Conservation (phyloP, 1,140 invertebrate genomes). For the Zaprionus camerounensis region DNA sequence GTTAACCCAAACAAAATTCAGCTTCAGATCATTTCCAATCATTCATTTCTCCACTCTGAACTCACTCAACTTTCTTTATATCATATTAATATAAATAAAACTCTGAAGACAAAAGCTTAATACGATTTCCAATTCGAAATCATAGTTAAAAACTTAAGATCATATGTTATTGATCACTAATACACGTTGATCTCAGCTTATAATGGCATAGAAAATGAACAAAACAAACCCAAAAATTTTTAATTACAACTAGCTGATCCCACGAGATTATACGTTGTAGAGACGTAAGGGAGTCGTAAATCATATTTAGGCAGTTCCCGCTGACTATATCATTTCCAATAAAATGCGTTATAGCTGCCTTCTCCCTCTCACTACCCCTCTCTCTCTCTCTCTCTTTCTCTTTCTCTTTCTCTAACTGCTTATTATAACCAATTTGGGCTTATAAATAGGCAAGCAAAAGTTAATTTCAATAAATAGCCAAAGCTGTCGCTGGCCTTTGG, state of each 20-base stretch:
- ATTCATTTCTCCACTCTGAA: background rate
- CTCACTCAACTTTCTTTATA: background rate
- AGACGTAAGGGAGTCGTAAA: background rate
- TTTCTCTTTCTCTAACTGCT: background rate
- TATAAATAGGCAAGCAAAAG: conserved; percentile 47
- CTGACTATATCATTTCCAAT: conserved; percentile 1
- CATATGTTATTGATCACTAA: conserved; percentile 1
- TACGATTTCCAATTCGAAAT: background rate
- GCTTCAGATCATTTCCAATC: background rate
- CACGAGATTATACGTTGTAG: background rate
- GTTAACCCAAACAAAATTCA: background rate
- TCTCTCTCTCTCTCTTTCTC: background rate
- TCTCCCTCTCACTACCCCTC: background rate
- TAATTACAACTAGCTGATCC: background rate
- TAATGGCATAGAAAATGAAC: background rate
- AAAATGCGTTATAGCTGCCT: background rate
- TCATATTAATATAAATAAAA: conserved; percentile 2
- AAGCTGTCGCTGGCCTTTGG: conserved; percentile 61
- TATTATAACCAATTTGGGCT: conserved; percentile 4
- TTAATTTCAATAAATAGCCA: conserved; percentile 76
- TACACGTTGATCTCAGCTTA: background rate
- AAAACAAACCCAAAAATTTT: background rate
- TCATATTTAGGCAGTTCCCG: conserved; percentile 5
- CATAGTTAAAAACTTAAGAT: background rate
- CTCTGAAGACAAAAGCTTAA: background rate